Evolutionary conservation across 2,888 invertebrate species (phyloP).

Genomic region (Leptinotarsa tumamoca): DNA sequence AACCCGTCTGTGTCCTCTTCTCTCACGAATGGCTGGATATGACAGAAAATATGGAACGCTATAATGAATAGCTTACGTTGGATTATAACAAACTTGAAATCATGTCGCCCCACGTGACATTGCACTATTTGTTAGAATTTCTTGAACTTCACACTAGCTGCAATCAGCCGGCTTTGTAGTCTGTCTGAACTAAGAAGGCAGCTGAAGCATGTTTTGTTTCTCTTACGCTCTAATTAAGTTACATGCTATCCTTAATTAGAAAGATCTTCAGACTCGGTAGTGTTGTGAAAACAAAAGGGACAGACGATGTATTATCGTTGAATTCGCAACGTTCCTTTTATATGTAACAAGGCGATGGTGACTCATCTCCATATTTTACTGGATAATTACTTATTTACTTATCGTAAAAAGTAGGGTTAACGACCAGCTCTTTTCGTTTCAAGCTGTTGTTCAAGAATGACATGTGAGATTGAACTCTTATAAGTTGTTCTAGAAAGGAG

Average conservation of each 20-base stretch:
- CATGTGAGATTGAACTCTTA: no score
- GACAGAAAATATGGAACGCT: not conserved
- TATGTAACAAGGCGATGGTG: not conserved
- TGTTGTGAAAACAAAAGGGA: constrained; percentile 7
- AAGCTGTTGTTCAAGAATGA: no score
- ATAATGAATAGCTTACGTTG: not conserved
- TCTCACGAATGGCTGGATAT: not conserved
- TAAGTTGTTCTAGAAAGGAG: no score
- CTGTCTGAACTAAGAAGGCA: constrained; percentile 31
- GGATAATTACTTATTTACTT: not conserved
- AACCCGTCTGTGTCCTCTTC: no score
- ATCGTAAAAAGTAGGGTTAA: not conserved
- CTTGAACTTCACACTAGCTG: not conserved
- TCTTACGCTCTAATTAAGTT: constrained; percentile 37
- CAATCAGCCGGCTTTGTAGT: constrained; percentile 18
- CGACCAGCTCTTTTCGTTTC: no score
- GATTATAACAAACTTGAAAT: not conserved
- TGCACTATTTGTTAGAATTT: not conserved
- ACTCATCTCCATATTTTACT: not conserved
- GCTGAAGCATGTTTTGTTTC: constrained; percentile 37
- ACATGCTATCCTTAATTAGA: constrained; percentile 36
- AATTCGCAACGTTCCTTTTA: constrained; percentile 4
- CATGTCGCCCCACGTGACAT: not conserved
- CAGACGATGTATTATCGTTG: constrained; percentile 22
- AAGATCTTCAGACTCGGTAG: constrained; percentile 10